Evolutionary conservation across 30 jellyfish, hydroid and myxozoan genomes (phyloP), one percentile per base, ranked within the genome.

Genomic region (Pelagia noctiluca): DNA sequence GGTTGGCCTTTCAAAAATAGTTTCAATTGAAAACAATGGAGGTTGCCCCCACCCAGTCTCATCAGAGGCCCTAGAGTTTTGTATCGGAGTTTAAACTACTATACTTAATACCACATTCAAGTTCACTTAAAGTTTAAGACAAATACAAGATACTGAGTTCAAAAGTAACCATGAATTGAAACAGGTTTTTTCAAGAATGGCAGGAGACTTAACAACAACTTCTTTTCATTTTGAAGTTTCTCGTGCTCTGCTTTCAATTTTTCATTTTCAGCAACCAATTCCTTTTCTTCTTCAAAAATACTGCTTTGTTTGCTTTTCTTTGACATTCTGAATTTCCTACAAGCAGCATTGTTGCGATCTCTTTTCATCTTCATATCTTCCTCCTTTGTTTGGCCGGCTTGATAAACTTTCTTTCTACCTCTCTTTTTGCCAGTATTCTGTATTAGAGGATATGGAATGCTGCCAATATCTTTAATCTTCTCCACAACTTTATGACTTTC

Each of bases 401-500:
- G 24, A 42, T 82, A 82, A 57, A 82, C 64, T 82, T 82, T 82
- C 74, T 82, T 82, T 34, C 92, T 37, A 3, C 92, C 92, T 37
- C 92, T 69, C 53, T 82, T 82, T 78, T 82, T 82, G 61, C 92
- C 92, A 32, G 92, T 82, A 60, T 82, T 82, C 71, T 82, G 86
- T 10, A 22, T 61, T n/a, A n/a, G n/a, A n/a, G n/a, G n/a, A n/a
- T n/a, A n/a, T n/a, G n/a, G n/a, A n/a, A n/a, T n/a, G n/a, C n/a
- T n/a, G n/a, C n/a, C n/a, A n/a, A n/a, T n/a, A n/a, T n/a, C n/a
- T n/a, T n/a, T n/a, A n/a, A n/a, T n/a, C n/a, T n/a, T n/a, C n/a
- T n/a, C n/a, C n/a, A n/a, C n/a, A n/a, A n/a, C n/a, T n/a, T n/a
- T n/a, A n/a, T n/a, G n/a, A n/a, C n/a, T n/a, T n/a, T n/a, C n/a